Evolutionary conservation across 2,797 vertebrate genomes (phyloP), one percentile per base, ranked within the genome.

Genomic region (Microctenopoma stevenorrisi): DNA sequence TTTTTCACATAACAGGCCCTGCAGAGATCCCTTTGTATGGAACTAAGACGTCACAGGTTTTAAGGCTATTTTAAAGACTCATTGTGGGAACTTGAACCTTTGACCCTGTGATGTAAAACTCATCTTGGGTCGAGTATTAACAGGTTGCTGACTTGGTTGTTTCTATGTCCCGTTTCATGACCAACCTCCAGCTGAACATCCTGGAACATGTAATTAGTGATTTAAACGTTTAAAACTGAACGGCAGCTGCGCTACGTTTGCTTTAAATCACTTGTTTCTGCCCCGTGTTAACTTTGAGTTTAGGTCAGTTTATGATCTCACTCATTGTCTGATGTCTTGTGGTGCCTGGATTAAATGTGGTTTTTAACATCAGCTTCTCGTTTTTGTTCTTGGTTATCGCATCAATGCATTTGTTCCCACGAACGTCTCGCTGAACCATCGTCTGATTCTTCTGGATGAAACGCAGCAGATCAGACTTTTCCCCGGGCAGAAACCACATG

Each of bases 341-440:
- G 74, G 33, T 3, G 44, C 67, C 11, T 62, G 70, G 56, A 85
- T 83, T 86, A 85, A 87, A 33, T 83, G 64, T 68, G 14, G 61
- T 61, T 52, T 53, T 64, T 56, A 62, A 69, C 49, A 1, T 72
- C 72, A 30, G 62, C 67, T 60, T 3, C 58, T 4, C 43, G 69
- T 57, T 14, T 71, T 82, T 0, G 65, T 87, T 88, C 49, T 67
- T 85, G 65, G 61, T 84, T 85, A 73, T 75, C 56, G 0, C 2
- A 14, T 2, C 18, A 18, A 62, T 74, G 72, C 15, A 28, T 43
- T 65, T 16, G 8, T 1, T 0, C 43, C 5, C 9, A 25, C 7
- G 40, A 28, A 30, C 5, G 48, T 33, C 47, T 51, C 35, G 37
- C 52, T 48, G 5, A 68, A 56, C 22, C 7, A 38, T 59, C 40